Conservation (phyloP, 2,113 vertebrate genomes). For the Synodontis membranacea region DNA sequence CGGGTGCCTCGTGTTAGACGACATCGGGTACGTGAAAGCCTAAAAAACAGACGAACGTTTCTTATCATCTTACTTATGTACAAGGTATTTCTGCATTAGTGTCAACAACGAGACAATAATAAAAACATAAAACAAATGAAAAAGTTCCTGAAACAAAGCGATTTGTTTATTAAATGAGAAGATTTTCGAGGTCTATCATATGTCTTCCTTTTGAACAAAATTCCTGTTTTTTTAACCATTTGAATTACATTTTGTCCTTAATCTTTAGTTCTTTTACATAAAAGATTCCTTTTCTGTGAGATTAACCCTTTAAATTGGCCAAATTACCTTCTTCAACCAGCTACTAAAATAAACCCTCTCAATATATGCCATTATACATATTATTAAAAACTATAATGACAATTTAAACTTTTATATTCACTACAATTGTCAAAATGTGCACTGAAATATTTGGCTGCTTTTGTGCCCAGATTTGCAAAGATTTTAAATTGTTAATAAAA, state of each 20-base stretch:
- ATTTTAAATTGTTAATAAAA: not conserved
- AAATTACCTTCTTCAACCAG: not conserved
- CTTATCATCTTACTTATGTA: not conserved
- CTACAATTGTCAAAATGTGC: not conserved
- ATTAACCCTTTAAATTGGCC: not conserved
- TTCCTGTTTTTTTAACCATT: not conserved
- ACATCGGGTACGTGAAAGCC: constrained; percentile 74
- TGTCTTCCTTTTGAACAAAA: not conserved
- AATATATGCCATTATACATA: not conserved
- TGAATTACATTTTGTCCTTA: not conserved
- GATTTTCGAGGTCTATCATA: not conserved
- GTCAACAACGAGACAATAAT: not conserved
- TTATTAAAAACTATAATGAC: not conserved
- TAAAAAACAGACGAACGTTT: constrained; percentile 28
- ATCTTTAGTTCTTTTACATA: not conserved
- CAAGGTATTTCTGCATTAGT: not conserved
- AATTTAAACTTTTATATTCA: not conserved
- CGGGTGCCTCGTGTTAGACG: constrained; percentile 69
- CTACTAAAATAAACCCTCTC: not conserved
- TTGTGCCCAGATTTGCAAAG: not conserved
- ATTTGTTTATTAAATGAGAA: not conserved
- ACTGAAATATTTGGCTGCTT: not conserved
- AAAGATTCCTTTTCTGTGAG: not conserved
- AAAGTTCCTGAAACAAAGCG: not conserved
- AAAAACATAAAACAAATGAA: not conserved